Percentiles rank a stretch among this genome's conserved stretches.
Evolutionary conservation across 2,888 invertebrate genomes (phyloP).

Genomic region (Cheilosia scutellata): DNA sequence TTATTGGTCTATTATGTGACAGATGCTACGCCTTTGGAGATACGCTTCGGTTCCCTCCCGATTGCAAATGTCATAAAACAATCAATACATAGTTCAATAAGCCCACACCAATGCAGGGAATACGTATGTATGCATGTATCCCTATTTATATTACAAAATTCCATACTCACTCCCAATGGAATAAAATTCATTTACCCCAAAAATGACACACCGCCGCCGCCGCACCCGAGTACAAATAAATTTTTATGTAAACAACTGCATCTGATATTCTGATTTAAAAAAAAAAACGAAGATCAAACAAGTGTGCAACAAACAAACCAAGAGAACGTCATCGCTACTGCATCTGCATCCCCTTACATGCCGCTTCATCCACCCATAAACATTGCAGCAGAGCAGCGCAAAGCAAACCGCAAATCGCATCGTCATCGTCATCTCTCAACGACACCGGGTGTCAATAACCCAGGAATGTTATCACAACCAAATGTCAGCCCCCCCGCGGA

Average conservation of each 20-base stretch:
- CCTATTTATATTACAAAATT: neutral
- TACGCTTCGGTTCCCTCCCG: too few species aligned
- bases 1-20: too few species aligned
- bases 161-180: neutral
- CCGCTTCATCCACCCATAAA: neutral
- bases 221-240: neutral
- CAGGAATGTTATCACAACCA: constrained; percentile 61
- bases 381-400: constrained; percentile 6
- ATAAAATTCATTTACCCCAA: neutral
- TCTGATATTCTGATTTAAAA: neutral
- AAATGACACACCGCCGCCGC: neutral
- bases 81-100: too few species aligned
- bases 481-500: constrained; percentile 34
- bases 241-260: constrained; percentile 5
- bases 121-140: neutral
- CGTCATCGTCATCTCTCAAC: constrained; percentile 34
- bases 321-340: neutral
- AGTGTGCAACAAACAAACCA: constrained; percentile 29
- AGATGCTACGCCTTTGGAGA: too few species aligned
- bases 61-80: too few species aligned
- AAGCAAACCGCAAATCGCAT: constrained; percentile 10
- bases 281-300: constrained; percentile 42
- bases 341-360: neutral
- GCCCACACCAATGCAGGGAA: too few species aligned
- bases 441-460: constrained; percentile 68